Base-by-base conservation (phyloP, 1,140 invertebrate species). In the Calliopsis andreniformis region DNA sequence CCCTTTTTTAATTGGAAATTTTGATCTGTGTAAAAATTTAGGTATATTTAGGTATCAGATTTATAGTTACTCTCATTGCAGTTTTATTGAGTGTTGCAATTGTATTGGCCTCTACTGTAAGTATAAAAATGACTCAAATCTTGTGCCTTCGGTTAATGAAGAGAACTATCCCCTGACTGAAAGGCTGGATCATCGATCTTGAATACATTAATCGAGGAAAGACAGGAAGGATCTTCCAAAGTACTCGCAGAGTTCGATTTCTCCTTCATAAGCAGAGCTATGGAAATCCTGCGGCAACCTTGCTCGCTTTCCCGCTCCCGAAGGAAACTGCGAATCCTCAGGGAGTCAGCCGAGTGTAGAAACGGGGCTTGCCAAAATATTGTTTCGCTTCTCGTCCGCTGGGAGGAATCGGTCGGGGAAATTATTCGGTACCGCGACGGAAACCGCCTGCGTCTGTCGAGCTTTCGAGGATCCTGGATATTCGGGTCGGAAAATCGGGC, bases 401-500 rank as follows among this genome's bases (percentile, higher is more conserved):
- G 58, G 70, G 35, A 53, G 56, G n/a, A 32, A 53, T 45, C 14
- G 43, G 23, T 14, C 58, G 59, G 6, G 47, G 3, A 64, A 61
- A 75, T 75, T 75, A 55, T 47, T 56, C 71, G 62, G 23, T 43
- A 32, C 20, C 42, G 8, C 30, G 30, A 62, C 39, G 16, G 61
- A 23, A 45, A 45, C 30, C 10, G 25, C 30, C 39, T 18, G 42
- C 10, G 25, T 47, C 39, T 18, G 42, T 20, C 42, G 35, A 28
- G 42, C 20, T 45, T 25, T 23, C 20, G 18, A 4, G 10, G 39
- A 58, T 45, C 18, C 20, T 5, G 0, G 8, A 14, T 30, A 32
- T 35, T 61, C 61, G 49, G 39, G 73, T 63, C 71, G 69, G 70
- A 66, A 61, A 73, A 75, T 75, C 73, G 61, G 61, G 45, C 39